These are phyloP conservation scores for Rhabdomys pumilio DNA, from an alignment of 2,797 vertebrate genomes.

Conservation along the genomic window DNA sequence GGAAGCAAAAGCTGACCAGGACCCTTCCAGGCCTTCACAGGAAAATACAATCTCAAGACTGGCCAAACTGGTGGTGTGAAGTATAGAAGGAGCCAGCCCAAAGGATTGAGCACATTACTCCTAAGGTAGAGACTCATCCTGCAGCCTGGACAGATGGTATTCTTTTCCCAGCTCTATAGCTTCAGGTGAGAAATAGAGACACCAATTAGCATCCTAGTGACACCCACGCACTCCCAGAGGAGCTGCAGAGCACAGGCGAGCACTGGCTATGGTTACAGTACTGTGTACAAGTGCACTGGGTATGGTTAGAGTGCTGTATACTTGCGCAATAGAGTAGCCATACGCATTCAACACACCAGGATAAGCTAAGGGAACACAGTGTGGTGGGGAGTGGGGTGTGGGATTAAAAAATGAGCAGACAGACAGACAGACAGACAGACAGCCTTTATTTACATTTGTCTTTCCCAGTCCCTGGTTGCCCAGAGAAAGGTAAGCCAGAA, in stretches of 20 bases:
- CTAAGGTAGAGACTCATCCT: not conserved
- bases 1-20: not conserved
- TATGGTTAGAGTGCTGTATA: not conserved
- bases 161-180: not conserved
- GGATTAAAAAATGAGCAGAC: not conserved
- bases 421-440: not conserved
- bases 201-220: accelerated
- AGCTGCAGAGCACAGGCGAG: not conserved
- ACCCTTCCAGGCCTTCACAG: not conserved
- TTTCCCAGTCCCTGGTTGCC: not conserved
- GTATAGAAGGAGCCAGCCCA: accelerated
- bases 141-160: accelerated
- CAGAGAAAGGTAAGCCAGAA: not conserved
- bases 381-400: not conserved
- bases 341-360: accelerated
- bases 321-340: accelerated
- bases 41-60: not conserved
- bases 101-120: accelerated
- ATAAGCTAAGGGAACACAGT: not conserved
- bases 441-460: not conserved
- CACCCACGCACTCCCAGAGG: accelerated
- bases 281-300: accelerated
- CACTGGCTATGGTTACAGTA: accelerated
- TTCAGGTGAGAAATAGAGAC: not conserved
- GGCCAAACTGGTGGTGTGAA: accelerated